These are phyloP conservation scores for Heterotilapia buettikoferi DNA, from an alignment of 2,113 vertebrate genomes.

Conservation along the genomic window DNA sequence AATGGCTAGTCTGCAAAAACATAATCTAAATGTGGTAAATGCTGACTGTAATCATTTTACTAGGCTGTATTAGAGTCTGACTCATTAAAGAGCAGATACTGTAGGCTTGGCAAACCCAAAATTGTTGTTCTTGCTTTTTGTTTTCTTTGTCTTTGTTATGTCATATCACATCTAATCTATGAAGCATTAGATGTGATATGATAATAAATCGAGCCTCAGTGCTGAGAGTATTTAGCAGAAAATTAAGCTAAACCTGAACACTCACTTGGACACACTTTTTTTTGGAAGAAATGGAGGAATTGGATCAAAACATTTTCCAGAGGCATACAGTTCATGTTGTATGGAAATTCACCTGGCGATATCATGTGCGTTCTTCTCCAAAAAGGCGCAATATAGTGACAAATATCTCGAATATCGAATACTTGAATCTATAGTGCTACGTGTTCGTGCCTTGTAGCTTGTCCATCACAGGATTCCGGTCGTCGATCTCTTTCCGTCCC, in stretches of 20 bases:
- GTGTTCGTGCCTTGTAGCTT: neutral
- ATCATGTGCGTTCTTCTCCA: neutral
- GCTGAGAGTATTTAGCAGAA: neutral
- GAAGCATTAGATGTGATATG: neutral
- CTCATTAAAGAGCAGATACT: neutral
- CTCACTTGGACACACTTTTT: neutral
- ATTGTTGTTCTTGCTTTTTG: neutral
- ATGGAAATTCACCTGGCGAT: neutral
- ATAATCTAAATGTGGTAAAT: neutral
- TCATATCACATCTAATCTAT: neutral
- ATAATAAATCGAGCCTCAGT: neutral
- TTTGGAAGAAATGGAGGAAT: neutral
- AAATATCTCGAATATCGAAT: neutral
- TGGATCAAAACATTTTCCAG: neutral
- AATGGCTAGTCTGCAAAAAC: neutral
- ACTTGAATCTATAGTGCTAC: neutral
- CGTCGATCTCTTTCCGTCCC: neutral
- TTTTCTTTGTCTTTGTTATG: neutral
- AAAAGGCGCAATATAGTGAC: neutral
- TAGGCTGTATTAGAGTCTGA: neutral
- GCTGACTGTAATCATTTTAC: neutral
- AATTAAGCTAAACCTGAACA: neutral
- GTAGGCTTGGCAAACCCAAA: neutral
- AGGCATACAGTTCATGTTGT: neutral
- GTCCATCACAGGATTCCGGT: neutral